phyloP scores from a whole-genome alignment of 2,888 invertebrate genomes.

The Maniola hyperantus region DNA sequence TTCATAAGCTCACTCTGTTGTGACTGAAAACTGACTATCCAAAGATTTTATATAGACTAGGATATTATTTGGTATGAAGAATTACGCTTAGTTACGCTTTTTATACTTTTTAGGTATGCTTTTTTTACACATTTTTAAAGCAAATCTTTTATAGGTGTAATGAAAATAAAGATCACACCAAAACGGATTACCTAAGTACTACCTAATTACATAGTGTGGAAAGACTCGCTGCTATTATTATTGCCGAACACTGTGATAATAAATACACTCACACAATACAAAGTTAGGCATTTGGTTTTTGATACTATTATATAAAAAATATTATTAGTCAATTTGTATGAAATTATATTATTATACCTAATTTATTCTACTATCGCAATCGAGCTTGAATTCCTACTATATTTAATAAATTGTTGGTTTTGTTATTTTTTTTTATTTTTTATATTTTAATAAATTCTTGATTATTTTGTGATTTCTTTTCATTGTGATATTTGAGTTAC shows the following conservation, averaged over 20 bases:
- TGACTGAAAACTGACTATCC: neutral
- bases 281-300: constrained; percentile 54
- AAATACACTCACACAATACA: constrained; percentile 56
- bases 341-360: constrained; percentile 42
- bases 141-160: neutral
- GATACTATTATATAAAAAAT: constrained; percentile 40
- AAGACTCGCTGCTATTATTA: constrained; percentile 39
- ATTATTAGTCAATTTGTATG: constrained; percentile 54
- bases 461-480: constrained; percentile 37
- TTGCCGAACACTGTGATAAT: constrained; percentile 50
- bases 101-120: neutral
- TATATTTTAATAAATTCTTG: constrained; percentile 37
- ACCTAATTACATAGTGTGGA: constrained; percentile 15
- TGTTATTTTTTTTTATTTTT: constrained; percentile 41
- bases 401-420: constrained; percentile 32
- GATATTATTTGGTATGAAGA: neutral
- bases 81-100: neutral
- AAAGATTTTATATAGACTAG: neutral
- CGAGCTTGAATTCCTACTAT: constrained; percentile 59
- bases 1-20: too few species aligned
- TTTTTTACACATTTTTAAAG: neutral
- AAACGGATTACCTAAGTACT: too few species aligned
- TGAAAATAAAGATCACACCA: neutral
- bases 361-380: constrained; percentile 47
- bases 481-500: constrained; percentile 57